Percentiles rank a stretch among this genome's conserved stretches.
phyloP scores from a whole-genome alignment of 1,140 invertebrate species.

The Trichoplusia ni region DNA sequence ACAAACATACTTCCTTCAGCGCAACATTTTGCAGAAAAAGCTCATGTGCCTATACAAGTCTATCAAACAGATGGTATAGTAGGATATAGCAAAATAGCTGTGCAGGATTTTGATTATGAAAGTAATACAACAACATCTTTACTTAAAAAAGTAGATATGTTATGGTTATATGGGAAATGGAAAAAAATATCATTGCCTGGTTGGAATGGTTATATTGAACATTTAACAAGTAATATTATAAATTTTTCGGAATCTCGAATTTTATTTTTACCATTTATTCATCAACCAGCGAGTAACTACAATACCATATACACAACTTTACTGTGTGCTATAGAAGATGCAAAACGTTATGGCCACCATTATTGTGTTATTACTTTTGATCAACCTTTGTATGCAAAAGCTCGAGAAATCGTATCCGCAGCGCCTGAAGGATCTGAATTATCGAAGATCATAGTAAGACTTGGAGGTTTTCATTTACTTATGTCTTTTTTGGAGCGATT shows the following conservation, averaged over 20 bases:
- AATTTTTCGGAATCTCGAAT: neutral
- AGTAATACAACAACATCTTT: too few relatives aligned
- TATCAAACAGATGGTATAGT: too few relatives aligned
- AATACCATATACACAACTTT: slow-evolving; percentile 55
- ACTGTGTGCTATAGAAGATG: slow-evolving; percentile 47
- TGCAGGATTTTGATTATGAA: too few relatives aligned
- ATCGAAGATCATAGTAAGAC: slow-evolving; percentile 56
- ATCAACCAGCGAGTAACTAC: slow-evolving; percentile 47
- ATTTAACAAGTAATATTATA: neutral
- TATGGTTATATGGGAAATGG: neutral
- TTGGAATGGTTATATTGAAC: neutral
- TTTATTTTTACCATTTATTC: slow-evolving; percentile 49
- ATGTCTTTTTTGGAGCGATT: slow-evolving; percentile 68
- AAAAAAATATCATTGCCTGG: neutral
- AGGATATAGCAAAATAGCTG: too few relatives aligned
- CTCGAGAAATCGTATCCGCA: slow-evolving; percentile 67
- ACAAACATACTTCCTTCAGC: too few relatives aligned
- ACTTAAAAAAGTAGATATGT: too few relatives aligned
- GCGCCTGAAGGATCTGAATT: slow-evolving; percentile 48
- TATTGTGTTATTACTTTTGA: slow-evolving; percentile 62
- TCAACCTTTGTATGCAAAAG: slow-evolving; percentile 70
- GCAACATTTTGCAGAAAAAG: too few relatives aligned
- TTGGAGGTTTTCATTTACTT: slow-evolving; percentile 67
- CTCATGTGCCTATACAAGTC: too few relatives aligned
- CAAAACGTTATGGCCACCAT: slow-evolving; percentile 36